Evolutionary conservation across 2,797 vertebrate species (phyloP).

Genomic region (Enteromius paludinosus): DNA sequence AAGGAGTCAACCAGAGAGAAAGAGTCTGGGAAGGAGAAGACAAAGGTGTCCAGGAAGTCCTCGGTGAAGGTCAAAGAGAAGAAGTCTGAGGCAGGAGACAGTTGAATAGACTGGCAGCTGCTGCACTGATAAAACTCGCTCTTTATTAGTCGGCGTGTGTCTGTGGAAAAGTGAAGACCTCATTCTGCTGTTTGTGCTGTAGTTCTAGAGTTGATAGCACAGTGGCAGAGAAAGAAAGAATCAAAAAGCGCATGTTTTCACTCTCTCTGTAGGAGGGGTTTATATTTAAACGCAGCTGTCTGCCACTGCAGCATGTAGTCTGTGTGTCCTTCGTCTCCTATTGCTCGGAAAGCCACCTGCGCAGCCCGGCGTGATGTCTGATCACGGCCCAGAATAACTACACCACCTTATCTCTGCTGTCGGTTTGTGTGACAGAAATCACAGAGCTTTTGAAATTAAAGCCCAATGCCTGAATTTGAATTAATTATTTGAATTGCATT

Average conservation of each 20-base stretch:
- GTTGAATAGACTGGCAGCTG: constrained; percentile 54
- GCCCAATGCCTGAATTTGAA: background rate
- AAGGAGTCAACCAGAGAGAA: constrained; percentile 56
- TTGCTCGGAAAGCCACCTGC: constrained; percentile 64
- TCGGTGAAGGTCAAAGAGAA: constrained; percentile 73
- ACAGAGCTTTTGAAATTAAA: background rate
- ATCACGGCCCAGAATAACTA: constrained; percentile 69
- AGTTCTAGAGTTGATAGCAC: background rate
- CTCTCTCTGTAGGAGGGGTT: constrained; percentile 44
- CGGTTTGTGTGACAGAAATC: background rate
- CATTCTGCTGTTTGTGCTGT: background rate
- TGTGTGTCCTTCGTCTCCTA: constrained; percentile 63
- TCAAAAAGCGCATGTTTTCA: constrained; percentile 24
- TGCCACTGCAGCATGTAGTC: constrained; percentile 63
- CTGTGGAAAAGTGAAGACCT: background rate
- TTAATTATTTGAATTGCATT: too few species aligned
- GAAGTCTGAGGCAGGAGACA: constrained; percentile 71
- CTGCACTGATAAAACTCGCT: background rate
- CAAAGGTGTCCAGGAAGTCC: constrained; percentile 70
- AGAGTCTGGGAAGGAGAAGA: constrained; percentile 55
- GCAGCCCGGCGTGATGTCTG: constrained; percentile 62
- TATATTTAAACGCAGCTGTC: constrained; percentile 58
- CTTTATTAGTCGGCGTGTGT: background rate
- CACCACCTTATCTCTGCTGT: background rate
- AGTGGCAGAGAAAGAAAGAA: background rate